phyloP scores from a whole-genome alignment of 2,113 vertebrate species.

The Sula dactylatra region DNA sequence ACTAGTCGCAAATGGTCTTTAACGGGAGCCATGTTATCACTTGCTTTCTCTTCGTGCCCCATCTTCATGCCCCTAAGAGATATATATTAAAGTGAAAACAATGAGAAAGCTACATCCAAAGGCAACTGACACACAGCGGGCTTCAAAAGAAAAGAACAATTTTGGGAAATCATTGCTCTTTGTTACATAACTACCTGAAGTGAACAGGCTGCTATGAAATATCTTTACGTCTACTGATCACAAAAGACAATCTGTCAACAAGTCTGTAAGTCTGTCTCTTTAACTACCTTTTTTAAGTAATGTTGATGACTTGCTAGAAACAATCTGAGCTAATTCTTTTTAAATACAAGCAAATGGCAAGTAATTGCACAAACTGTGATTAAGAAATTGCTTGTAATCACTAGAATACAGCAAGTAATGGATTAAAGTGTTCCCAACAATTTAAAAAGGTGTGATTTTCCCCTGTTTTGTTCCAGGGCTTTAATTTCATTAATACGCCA shows the following conservation, averaged over 20 bases:
- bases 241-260: neutral
- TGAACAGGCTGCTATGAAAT: neutral
- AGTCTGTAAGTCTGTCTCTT: neutral
- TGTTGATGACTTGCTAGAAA: neutral
- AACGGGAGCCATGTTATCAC: neutral
- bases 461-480: neutral
- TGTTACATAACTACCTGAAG: neutral
- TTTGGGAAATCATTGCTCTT: neutral
- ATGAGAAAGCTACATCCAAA: neutral
- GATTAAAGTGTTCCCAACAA: neutral
- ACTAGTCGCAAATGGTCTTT: neutral
- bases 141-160: neutral
- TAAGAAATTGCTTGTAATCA: constrained; percentile 32
- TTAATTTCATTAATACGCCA: neutral
- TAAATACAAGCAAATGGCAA: constrained; percentile 24
- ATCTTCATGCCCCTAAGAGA: neutral
- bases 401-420: neutral
- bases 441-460: neutral
- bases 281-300: neutral
- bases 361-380: constrained; percentile 31
- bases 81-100: neutral
- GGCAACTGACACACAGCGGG: neutral
- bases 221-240: neutral
- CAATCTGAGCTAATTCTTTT: constrained; percentile 12
- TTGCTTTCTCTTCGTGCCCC: neutral